Evolutionary conservation across 2,888 invertebrate genomes (phyloP).

Genomic region (Drosophila affinis): DNA sequence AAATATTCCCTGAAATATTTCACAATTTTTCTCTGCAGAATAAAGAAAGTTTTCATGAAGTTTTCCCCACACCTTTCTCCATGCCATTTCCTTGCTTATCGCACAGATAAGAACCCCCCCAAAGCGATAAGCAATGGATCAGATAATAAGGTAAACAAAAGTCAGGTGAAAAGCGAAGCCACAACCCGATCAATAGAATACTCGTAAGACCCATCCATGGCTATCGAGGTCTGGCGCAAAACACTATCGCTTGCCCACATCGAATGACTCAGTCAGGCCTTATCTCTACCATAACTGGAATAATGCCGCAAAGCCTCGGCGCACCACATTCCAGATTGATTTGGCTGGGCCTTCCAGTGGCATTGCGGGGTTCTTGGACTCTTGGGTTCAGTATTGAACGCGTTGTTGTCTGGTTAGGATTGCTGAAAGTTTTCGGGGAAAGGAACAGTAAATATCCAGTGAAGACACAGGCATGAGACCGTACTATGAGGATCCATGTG

Average conservation of each 20-base stretch:
- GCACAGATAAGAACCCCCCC: constrained; percentile 7
- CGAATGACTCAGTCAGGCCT: constrained; percentile 28
- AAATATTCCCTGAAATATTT: too few species aligned
- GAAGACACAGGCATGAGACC: constrained; percentile 50
- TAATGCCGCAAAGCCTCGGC: constrained; percentile 30
- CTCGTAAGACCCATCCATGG: neutral
- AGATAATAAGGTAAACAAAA: constrained; percentile 32
- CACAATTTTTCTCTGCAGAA: neutral
- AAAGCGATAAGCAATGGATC: constrained; percentile 1
- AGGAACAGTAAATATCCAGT: neutral
- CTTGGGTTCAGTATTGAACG: constrained; percentile 47
- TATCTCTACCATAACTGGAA: constrained; percentile 29
- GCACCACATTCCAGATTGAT: constrained; percentile 20
- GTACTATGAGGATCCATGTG: constrained; percentile 72
- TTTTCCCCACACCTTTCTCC: neutral
- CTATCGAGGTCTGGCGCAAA: constrained; percentile 6
- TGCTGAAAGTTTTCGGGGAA: constrained; percentile 23
- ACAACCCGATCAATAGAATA: constrained; percentile 28
- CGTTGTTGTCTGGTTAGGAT: constrained; percentile 46
- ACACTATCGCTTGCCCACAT: neutral
- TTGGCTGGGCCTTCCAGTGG: constrained; percentile 19
- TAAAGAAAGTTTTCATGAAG: too few species aligned
- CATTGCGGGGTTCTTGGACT: neutral
- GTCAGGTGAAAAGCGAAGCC: neutral
- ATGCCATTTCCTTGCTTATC: constrained; percentile 6